Evolutionary conservation across 2,797 vertebrate species (phyloP).

Genomic region (Channallabes apus): DNA sequence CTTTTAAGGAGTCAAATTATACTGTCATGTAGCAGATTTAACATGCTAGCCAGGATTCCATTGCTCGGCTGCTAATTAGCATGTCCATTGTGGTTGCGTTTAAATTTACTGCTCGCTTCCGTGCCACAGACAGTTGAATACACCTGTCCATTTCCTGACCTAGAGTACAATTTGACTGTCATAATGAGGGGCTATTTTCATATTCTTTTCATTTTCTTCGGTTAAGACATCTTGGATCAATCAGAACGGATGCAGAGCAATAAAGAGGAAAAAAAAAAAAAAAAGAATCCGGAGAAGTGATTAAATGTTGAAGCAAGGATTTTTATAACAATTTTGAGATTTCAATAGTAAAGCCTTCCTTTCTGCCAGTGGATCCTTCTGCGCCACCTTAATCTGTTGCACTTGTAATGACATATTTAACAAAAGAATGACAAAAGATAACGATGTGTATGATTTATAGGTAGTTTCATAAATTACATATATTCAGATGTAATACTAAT

Average conservation of each 20-base stretch:
- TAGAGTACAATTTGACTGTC: constrained; percentile 59
- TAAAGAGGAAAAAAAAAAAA: background rate
- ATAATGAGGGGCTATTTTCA: constrained; percentile 39
- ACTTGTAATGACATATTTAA: constrained; percentile 43
- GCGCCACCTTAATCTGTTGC: constrained; percentile 19
- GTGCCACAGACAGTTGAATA: constrained; percentile 67
- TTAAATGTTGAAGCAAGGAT: constrained; percentile 33
- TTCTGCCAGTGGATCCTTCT: constrained; percentile 16
- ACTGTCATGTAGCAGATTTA: constrained; percentile 95
- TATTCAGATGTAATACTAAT: background rate
- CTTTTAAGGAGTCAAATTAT: constrained; percentile 96
- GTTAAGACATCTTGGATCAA: constrained; percentile 37
- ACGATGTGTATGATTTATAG: background rate
- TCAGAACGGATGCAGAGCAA: constrained; percentile 14
- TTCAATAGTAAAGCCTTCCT: constrained; percentile 20
- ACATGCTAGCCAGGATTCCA: constrained; percentile 90
- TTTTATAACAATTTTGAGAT: constrained; percentile 21
- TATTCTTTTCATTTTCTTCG: constrained; percentile 43
- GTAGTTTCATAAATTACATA: background rate
- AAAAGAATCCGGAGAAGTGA: constrained; percentile 26
- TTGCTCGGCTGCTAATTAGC: constrained; percentile 89
- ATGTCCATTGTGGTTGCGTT: constrained; percentile 87
- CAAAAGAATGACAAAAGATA: constrained; percentile 2
- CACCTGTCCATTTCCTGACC: constrained; percentile 74
- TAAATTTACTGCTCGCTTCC: constrained; percentile 71